phyloP scores from a whole-genome alignment of 2,797 vertebrate genomes.

The Valencia hispanica region DNA sequence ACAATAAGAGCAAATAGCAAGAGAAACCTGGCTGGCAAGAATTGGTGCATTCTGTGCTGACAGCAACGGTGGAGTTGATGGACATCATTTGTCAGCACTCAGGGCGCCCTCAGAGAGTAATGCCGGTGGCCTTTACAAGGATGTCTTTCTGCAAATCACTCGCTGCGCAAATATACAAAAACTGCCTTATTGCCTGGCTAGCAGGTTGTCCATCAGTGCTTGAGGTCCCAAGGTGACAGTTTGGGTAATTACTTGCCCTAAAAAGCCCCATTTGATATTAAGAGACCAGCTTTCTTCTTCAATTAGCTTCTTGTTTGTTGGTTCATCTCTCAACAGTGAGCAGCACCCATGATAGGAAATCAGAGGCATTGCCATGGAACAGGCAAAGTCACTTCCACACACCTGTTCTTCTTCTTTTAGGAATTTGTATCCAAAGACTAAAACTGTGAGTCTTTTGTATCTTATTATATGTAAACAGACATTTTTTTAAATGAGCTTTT shows the following conservation, averaged over 20 bases:
- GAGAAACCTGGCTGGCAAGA: constrained; percentile 33
- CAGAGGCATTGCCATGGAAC: background rate
- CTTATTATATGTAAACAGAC: background rate
- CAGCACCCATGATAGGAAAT: constrained; percentile 3
- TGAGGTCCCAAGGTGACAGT: constrained; percentile 40
- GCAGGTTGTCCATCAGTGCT: constrained; percentile 60
- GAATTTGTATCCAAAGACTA: background rate
- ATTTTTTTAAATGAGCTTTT: constrained; percentile 7
- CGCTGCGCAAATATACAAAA: constrained; percentile 77
- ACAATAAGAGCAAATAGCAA: constrained; percentile 32
- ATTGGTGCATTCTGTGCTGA: constrained; percentile 55
- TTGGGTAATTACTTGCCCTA: constrained; percentile 40
- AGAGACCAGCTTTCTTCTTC: constrained; percentile 23
- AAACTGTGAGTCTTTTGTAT: background rate
- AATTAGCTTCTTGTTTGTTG: constrained; percentile 8
- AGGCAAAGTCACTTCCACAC: constrained; percentile 2
- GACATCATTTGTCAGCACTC: constrained; percentile 74
- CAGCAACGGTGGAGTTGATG: constrained; percentile 72
- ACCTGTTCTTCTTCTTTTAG: constrained; percentile 13
- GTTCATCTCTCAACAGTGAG: constrained; percentile 10
- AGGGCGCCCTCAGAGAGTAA: constrained; percentile 63
- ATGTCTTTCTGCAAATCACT: constrained; percentile 76
- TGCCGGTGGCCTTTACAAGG: constrained; percentile 74
- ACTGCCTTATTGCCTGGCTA: constrained; percentile 46
- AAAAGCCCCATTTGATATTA: constrained; percentile 40